phyloP scores from a whole-genome alignment of 2,113 vertebrate genomes.

The Thinocorus orbignyianus region DNA sequence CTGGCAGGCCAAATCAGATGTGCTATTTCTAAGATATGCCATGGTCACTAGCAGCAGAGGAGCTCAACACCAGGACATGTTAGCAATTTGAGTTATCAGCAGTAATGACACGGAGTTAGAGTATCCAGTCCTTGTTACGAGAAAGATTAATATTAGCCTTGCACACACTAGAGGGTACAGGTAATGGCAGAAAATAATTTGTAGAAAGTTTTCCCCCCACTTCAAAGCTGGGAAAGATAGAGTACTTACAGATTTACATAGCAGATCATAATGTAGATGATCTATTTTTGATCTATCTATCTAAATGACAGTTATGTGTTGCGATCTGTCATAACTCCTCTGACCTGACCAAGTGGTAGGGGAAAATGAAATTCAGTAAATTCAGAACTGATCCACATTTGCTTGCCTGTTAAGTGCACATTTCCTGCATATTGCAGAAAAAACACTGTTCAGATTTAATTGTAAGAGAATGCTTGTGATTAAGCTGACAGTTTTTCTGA shows the following conservation, averaged over 20 bases:
- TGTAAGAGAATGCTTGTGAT: not conserved
- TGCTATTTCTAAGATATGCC: not conserved
- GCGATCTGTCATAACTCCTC: not conserved
- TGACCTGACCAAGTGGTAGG: not conserved
- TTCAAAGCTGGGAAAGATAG: not conserved
- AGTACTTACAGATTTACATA: not conserved
- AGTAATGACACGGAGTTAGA: rapidly evolving
- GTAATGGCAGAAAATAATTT: not conserved
- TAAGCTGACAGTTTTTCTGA: not conserved
- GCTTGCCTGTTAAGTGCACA: not conserved
- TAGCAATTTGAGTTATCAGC: not conserved
- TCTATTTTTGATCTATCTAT: not conserved
- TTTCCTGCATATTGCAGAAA: not conserved
- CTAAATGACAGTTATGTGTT: not conserved
- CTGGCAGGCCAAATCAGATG: not conserved
- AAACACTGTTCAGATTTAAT: not conserved
- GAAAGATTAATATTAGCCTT: not conserved
- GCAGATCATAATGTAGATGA: not conserved
- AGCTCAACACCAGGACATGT: not conserved
- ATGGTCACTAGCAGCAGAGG: not conserved
- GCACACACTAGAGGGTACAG: not conserved
- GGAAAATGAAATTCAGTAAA: not conserved
- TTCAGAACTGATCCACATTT: not conserved
- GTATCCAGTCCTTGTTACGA: too few relatives aligned
- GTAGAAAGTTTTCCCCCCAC: not conserved